phyloP scores from a whole-genome alignment of 1,140 invertebrate genomes.

The Nixonia krombeini region DNA sequence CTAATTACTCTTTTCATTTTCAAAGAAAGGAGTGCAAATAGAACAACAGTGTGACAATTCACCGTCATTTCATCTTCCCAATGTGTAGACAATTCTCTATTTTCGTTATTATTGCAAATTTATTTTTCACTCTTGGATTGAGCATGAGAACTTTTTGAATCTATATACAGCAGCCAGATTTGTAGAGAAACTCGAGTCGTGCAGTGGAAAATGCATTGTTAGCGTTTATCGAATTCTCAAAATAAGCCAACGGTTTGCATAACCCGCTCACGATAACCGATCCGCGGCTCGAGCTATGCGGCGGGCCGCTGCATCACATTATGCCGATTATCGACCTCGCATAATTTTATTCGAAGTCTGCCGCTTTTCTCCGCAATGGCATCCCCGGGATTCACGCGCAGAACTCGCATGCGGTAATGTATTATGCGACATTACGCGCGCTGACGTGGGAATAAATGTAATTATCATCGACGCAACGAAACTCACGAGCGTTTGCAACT shows the following conservation, averaged over 20 bases:
- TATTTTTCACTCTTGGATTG: too few relatives aligned
- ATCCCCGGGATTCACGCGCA: slow-evolving; percentile 6
- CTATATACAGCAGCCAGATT: too few relatives aligned
- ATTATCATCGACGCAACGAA: slow-evolving; percentile 35
- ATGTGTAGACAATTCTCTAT: too few relatives aligned
- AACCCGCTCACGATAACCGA: slow-evolving; percentile 1
- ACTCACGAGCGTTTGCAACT: background rate
- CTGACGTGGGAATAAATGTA: slow-evolving; percentile 50
- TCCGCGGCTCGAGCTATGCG: slow-evolving; percentile 5
- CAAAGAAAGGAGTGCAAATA: too few relatives aligned
- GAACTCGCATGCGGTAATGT: slow-evolving; percentile 1
- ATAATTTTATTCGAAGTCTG: slow-evolving; percentile 13
- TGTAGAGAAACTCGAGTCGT: too few relatives aligned
- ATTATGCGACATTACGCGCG: slow-evolving; percentile 19
- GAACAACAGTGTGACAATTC: too few relatives aligned
- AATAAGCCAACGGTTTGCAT: background rate
- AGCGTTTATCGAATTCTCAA: background rate
- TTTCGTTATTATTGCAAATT: too few relatives aligned
- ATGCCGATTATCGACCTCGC: slow-evolving; percentile 12
- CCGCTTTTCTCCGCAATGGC: background rate
- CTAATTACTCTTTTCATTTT: too few relatives aligned
- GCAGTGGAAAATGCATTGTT: slow-evolving; percentile 1
- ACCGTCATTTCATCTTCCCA: too few relatives aligned
- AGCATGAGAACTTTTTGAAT: too few relatives aligned
- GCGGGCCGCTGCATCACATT: slow-evolving; percentile 6